These are phyloP conservation scores for Caranx ignobilis DNA, from an alignment of 2,113 vertebrate genomes.

Conservation along the genomic window DNA sequence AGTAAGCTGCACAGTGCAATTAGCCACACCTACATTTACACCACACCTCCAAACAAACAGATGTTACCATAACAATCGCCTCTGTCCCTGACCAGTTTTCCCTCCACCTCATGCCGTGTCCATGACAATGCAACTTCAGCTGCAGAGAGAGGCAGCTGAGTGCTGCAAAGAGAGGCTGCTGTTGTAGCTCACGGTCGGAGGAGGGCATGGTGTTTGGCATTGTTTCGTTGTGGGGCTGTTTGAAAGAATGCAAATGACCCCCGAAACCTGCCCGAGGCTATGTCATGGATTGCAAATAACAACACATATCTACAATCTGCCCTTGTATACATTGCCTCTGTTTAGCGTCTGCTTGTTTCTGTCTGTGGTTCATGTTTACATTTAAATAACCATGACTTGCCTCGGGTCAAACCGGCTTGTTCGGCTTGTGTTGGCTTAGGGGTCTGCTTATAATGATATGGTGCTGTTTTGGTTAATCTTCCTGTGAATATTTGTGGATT, in stretches of 20 bases:
- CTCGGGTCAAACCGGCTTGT: background rate
- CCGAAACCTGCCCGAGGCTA: constrained; percentile 55
- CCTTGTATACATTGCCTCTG: constrained; percentile 19
- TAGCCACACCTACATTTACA: constrained; percentile 72
- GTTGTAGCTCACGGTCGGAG: constrained; percentile 30
- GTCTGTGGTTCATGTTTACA: constrained; percentile 24
- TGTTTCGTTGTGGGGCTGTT: constrained; percentile 45
- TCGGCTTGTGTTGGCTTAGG: constrained; percentile 20
- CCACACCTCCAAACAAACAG: constrained; percentile 69
- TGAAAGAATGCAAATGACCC: constrained; percentile 69
- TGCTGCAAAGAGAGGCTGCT: constrained; percentile 35
- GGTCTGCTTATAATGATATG: constrained; percentile 6
- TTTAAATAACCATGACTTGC: background rate
- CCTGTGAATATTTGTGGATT: background rate
- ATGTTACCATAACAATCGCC: constrained; percentile 75
- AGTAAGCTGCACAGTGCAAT: constrained; percentile 51
- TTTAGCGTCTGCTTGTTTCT: constrained; percentile 20
- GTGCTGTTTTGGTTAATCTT: constrained; percentile 2
- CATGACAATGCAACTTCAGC: constrained; percentile 72
- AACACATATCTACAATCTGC: constrained; percentile 33
- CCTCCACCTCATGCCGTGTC: constrained; percentile 58
- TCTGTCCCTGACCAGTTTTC: constrained; percentile 47
- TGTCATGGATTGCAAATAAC: constrained; percentile 24
- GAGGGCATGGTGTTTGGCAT: constrained; percentile 43
- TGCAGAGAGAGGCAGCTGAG: constrained; percentile 34